These are phyloP conservation scores for Nemurella pictetii DNA, from an alignment of 2,888 invertebrate species.

Conservation along the genomic window DNA sequence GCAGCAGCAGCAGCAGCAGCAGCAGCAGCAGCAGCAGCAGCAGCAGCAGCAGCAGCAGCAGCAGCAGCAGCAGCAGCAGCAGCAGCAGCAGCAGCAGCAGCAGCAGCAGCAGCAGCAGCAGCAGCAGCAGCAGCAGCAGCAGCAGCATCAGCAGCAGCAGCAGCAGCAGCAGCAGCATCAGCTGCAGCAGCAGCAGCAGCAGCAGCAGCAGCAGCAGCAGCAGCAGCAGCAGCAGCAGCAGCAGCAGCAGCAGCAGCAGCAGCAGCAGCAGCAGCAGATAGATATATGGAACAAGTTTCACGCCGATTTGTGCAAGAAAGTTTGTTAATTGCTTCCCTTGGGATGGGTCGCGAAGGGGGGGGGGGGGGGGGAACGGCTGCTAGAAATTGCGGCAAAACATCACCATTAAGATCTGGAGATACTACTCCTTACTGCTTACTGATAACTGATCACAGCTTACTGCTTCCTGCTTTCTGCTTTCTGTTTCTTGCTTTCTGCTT, in stretches of 20 bases:
- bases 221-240: background rate
- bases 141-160: background rate
- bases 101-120: background rate
- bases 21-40: background rate
- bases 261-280: background rate
- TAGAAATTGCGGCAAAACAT: conserved; percentile 35
- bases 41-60: background rate
- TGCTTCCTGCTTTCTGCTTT: too few relatives aligned
- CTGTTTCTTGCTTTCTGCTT: too few relatives aligned
- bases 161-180: background rate
- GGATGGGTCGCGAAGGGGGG: background rate
- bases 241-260: background rate
- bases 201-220: background rate
- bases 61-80: background rate
- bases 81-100: background rate
- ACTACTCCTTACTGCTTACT: too few relatives aligned
- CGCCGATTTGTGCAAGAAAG: conserved; percentile 39
- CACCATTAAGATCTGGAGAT: conserved; percentile 28
- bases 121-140: background rate
- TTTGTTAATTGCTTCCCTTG: conserved; percentile 39
- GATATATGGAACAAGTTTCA: conserved; percentile 40
- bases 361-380: too few relatives aligned
- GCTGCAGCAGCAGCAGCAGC: background rate
- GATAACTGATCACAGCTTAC: too few relatives aligned
- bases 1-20: background rate